Conservation (phyloP, 2,888 invertebrate species). For the Peribatodes rhomboidaria region DNA sequence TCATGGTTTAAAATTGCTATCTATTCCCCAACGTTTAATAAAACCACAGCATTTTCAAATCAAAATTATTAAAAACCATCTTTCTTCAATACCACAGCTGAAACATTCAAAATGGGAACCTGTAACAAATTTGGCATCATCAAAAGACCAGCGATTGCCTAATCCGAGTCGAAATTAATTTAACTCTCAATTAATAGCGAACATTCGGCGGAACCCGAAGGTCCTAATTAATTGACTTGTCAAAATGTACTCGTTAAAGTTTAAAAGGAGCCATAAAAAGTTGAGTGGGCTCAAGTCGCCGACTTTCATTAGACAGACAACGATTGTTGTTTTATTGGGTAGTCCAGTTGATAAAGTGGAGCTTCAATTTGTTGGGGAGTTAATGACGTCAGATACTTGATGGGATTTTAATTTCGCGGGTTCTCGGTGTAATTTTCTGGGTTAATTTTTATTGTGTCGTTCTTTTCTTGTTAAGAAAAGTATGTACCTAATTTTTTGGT, state of each 20-base stretch:
- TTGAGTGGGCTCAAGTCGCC: conserved; percentile 48
- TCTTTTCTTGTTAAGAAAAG: neutral
- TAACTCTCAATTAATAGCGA: conserved; percentile 45
- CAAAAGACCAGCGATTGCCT: conserved; percentile 24
- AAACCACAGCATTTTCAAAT: too few relatives aligned
- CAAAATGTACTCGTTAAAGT: conserved; percentile 50
- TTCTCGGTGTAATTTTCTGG: neutral
- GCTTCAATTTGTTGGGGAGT: conserved; percentile 25
- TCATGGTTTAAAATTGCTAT: too few relatives aligned
- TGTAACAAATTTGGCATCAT: conserved; percentile 15
- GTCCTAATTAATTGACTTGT: conserved; percentile 51
- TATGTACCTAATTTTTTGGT: too few relatives aligned
- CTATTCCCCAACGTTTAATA: too few relatives aligned
- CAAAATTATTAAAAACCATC: too few relatives aligned
- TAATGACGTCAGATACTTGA: conserved; percentile 25
- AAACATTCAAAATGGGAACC: conserved; percentile 15
- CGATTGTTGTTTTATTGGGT: conserved; percentile 44
- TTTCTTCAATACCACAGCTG: neutral
- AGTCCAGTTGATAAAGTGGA: conserved; percentile 32
- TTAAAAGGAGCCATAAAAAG: conserved; percentile 48
- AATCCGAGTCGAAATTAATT: conserved; percentile 41
- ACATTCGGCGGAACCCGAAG: conserved; percentile 41
- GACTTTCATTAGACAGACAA: conserved; percentile 42
- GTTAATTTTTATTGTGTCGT: neutral
- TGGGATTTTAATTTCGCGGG: conserved; percentile 28